phyloP scores from a whole-genome alignment of 2,888 invertebrate species.

The Andrena praecox region DNA sequence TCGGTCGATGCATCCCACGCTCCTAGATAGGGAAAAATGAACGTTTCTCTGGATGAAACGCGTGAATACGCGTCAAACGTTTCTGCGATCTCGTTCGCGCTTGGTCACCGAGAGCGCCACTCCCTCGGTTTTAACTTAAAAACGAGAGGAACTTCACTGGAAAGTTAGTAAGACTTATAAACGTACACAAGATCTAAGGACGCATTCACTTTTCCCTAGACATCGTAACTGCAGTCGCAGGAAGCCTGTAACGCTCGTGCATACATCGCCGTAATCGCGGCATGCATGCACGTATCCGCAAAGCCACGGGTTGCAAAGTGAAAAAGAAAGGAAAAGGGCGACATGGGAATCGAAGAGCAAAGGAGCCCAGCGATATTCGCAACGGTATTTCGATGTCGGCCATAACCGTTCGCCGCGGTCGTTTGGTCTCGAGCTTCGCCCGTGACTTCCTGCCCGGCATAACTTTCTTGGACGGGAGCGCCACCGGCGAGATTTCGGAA shows the following conservation, averaged over 20 bases:
- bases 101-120: not conserved
- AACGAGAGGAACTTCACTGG: not conserved
- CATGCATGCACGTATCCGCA: not conserved
- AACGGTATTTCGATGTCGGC: constrained; percentile 67
- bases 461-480: constrained; percentile 63
- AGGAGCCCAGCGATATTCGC: constrained; percentile 56
- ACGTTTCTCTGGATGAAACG: not conserved
- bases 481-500: constrained; percentile 57
- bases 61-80: not conserved
- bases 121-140: too few relatives aligned
- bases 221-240: not conserved
- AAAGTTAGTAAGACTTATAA: not conserved
- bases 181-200: not conserved
- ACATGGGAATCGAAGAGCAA: constrained; percentile 42
- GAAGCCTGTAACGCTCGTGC: not conserved
- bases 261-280: constrained; percentile 4
- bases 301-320: constrained; percentile 2
- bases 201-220: not conserved
- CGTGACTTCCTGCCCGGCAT: constrained; percentile 63
- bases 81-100: not conserved
- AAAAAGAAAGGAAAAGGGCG: constrained; percentile 11
- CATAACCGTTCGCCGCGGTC: constrained; percentile 67
- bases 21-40: not conserved
- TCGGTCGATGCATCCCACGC: not conserved
- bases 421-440: constrained; percentile 51